Evolutionary conservation across 2,113 vertebrate genomes (phyloP), one percentile per base, ranked within the genome.

Genomic region (Pterocles orientalis): DNA sequence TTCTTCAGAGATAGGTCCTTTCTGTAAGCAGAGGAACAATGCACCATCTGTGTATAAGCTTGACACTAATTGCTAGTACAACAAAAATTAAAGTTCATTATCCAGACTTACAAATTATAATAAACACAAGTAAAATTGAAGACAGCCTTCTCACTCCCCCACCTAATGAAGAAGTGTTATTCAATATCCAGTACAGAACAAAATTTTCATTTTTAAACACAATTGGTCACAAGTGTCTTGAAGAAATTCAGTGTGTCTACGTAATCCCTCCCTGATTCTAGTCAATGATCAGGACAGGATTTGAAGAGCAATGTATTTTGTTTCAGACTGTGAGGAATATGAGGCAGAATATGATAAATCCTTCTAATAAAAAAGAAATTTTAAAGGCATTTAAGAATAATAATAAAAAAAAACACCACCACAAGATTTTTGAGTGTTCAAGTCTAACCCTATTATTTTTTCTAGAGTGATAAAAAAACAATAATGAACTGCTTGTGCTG

Each of bases 31-130:
- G 20, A 95, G 78, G 60, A 92, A 85, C 31, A 91, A 66, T 29
- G 6, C 18, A 58, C 53, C 61, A 89, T 95, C 84, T 96, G 69
- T 93, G 53, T 69, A 12, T 54, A 82, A 81, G 13, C 14, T 88
- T 95, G 76, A 90, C 28, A 69, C 2, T 93, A 92, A 96, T 58
- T 97, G 39, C 21, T 53, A 88, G 14, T 54, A 91, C 80, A 95
- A 88, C 36, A 86, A 94, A 82, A 12, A 93, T 76, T 95, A 80
- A 90, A 82, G 41, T 15, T 94, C 54, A 78, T 96, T 96, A 91
- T 92, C 45, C 39, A 93, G 83, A 90, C 15, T 36, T 92, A 76
- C 7, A 95, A 86, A 94, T 87, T 69, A 17, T 18, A 90, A 83
- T 19, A 94, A 93, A 88, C 56, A n/a, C 45, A 92, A 82, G 19